Conservation (phyloP, 2,113 vertebrate genomes). For the Junco hyemalis region DNA sequence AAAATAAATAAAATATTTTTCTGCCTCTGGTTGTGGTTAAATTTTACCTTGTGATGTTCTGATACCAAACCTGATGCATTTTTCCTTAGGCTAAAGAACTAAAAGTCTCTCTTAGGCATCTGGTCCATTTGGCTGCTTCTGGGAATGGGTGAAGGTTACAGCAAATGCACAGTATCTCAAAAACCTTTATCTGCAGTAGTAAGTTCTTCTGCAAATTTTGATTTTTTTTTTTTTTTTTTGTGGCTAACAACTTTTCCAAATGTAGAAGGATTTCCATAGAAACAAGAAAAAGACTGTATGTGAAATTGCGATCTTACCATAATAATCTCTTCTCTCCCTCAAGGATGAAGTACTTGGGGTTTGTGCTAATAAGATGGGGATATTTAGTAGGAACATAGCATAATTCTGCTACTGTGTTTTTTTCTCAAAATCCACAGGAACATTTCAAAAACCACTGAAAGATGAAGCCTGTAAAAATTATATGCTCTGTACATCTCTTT, state of each 20-base stretch:
- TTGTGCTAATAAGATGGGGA: neutral
- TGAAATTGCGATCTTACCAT: neutral
- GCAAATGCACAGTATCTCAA: neutral
- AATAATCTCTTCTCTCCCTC: neutral
- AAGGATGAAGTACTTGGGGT: neutral
- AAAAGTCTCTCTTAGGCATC: neutral
- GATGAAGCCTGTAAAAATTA: neutral
- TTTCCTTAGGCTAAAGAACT: conserved; percentile 4
- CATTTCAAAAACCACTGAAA: neutral
- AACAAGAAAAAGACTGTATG: neutral
- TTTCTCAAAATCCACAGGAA: neutral
- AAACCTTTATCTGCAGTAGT: neutral
- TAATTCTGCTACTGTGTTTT: neutral
- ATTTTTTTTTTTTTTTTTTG: neutral
- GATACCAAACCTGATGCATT: neutral
- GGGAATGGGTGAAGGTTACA: neutral
- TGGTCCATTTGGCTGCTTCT: neutral
- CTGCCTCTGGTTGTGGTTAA: neutral
- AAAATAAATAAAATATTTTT: neutral
- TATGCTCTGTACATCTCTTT: neutral
- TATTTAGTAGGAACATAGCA: neutral
- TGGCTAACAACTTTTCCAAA: neutral
- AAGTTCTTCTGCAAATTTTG: neutral
- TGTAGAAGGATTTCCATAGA: neutral
- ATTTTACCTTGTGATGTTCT: neutral